phyloP scores from a whole-genome alignment of 2,888 invertebrate genomes.

The Clunio marinus region DNA sequence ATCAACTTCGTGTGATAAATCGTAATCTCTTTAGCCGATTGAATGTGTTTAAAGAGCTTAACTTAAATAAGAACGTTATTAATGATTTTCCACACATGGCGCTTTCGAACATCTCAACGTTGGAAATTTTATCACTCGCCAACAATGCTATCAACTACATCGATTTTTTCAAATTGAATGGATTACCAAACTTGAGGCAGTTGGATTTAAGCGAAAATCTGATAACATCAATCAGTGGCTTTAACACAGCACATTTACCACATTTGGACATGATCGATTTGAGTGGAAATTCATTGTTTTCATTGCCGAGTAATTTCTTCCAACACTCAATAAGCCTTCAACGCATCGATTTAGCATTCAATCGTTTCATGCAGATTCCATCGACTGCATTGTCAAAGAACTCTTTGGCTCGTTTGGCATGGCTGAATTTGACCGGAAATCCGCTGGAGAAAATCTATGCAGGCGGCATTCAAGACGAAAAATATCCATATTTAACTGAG shows the following conservation, averaged over 20 bases:
- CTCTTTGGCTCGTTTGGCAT: slow-evolving; percentile 66
- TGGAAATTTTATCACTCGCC: slow-evolving; percentile 68
- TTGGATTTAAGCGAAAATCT: slow-evolving; percentile 70
- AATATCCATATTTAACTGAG: slow-evolving; percentile 75
- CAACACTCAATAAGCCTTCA: slow-evolving; percentile 66
- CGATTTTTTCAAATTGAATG: slow-evolving; percentile 72
- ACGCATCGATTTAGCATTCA: slow-evolving; percentile 72
- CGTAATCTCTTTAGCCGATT: slow-evolving; percentile 69
- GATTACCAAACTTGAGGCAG: slow-evolving; percentile 67
- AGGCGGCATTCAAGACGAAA: slow-evolving; percentile 65
- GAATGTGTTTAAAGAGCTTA: slow-evolving; percentile 71
- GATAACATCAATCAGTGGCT: slow-evolving; percentile 70
- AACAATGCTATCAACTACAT: slow-evolving; percentile 64
- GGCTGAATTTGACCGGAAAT: slow-evolving; percentile 79
- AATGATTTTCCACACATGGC: slow-evolving; percentile 75
- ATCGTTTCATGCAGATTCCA: slow-evolving; percentile 76
- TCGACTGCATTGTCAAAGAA: slow-evolving; percentile 69
- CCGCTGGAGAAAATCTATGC: slow-evolving; percentile 68
- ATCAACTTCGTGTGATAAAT: slow-evolving; percentile 63
- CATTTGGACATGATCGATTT: slow-evolving; percentile 70
- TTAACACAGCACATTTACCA: slow-evolving; percentile 69
- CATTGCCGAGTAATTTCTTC: slow-evolving; percentile 77
- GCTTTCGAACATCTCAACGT: slow-evolving; percentile 66
- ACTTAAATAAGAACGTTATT: slow-evolving; percentile 68
- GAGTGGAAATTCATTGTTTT: slow-evolving; percentile 68